These are phyloP conservation scores for Lasioglossum malachurum DNA, from an alignment of 2,888 invertebrate species.

Conservation along the genomic window DNA sequence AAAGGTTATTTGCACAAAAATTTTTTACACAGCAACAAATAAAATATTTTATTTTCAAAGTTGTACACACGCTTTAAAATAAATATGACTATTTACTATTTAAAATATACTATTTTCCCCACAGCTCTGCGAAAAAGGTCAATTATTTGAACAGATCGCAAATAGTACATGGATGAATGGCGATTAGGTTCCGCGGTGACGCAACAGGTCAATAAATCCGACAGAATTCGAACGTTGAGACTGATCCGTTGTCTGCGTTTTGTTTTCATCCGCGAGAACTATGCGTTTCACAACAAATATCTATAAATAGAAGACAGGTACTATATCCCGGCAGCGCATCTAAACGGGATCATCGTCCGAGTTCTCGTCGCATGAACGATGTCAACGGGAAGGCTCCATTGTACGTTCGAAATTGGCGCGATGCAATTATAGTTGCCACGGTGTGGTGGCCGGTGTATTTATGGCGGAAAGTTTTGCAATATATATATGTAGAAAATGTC, in stretches of 20 bases:
- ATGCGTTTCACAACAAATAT: conserved; percentile 52
- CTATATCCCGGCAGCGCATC: conserved; percentile 54
- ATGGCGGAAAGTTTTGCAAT: conserved; percentile 60
- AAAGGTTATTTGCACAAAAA: too few species aligned
- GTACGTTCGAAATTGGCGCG: conserved; percentile 55
- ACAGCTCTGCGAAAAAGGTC: too few species aligned
- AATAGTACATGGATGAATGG: too few species aligned
- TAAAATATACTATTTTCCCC: too few species aligned
- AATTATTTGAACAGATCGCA: too few species aligned
- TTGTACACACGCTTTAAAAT: too few species aligned
- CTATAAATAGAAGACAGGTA: conserved; percentile 42
- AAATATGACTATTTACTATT: too few species aligned
- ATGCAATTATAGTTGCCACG: conserved; percentile 56
- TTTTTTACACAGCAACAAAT: too few species aligned
- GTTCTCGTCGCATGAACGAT: conserved; percentile 59
- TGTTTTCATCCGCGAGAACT: conserved; percentile 53
- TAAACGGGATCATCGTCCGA: conserved; percentile 72
- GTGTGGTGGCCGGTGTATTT: conserved; percentile 53
- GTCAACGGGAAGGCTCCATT: conserved; percentile 57
- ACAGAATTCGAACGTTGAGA: too few species aligned
- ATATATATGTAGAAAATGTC: conserved; percentile 64
- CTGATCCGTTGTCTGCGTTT: not conserved
- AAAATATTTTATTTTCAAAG: too few species aligned
- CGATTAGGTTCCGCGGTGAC: too few species aligned
- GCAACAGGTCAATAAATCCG: too few species aligned